Conservation (phyloP, 2,113 vertebrate species). For the Sturnira hondurensis region DNA sequence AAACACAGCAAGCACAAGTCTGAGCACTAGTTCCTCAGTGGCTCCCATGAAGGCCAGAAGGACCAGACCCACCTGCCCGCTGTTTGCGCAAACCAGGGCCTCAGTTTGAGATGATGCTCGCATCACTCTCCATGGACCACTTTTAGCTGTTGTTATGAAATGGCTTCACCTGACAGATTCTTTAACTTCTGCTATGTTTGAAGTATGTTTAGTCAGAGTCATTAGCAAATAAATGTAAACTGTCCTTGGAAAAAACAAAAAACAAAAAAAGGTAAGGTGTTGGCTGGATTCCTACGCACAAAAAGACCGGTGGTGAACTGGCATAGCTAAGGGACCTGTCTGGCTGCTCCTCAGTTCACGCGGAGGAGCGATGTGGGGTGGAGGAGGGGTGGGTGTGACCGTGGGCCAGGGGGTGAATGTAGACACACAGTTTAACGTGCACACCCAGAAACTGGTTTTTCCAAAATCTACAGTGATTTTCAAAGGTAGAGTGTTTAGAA, state of each 20-base stretch:
- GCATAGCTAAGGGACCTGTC: background rate
- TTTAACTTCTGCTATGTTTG: conserved; percentile 17
- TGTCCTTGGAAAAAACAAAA: background rate
- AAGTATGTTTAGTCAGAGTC: background rate
- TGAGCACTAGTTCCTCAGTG: conserved; percentile 58
- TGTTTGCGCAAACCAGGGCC: background rate
- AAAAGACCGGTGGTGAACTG: background rate
- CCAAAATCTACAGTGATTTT: background rate
- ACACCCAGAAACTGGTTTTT: background rate
- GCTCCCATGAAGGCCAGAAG: background rate
- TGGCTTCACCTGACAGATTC: conserved; percentile 5
- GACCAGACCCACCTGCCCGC: background rate
- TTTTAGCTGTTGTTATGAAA: background rate
- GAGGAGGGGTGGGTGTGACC: background rate
- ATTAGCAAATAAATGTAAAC: background rate
- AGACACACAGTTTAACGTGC: background rate
- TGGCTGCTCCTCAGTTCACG: background rate
- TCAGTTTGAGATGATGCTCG: background rate
- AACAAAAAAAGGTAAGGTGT: background rate
- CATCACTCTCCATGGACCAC: background rate
- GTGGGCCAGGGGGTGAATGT: background rate
- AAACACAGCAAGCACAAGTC: conserved; percentile 87
- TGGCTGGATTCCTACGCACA: background rate
- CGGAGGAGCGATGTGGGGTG: background rate
- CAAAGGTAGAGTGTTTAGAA: background rate